Evolutionary conservation across 1,140 invertebrate genomes (phyloP).

Genomic region (Trichoplusia ni): DNA sequence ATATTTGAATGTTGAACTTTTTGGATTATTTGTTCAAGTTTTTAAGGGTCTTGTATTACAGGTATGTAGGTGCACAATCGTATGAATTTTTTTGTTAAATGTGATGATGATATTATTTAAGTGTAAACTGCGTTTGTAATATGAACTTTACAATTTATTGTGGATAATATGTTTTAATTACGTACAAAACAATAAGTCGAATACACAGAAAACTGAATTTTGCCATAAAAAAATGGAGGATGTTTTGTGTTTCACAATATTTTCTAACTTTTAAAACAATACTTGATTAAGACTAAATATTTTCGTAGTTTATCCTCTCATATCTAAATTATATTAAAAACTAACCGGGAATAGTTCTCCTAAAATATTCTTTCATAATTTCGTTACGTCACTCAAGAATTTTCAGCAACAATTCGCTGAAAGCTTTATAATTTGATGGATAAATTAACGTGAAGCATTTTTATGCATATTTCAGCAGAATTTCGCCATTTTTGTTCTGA

Average conservation of each 20-base stretch:
- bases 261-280: neutral
- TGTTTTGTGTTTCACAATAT: no score
- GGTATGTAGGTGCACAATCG: no score
- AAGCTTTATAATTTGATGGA: constrained; percentile 27
- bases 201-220: no score
- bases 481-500: constrained; percentile 3
- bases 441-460: constrained; percentile 20
- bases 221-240: no score
- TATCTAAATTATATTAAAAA: no score
- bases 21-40: neutral
- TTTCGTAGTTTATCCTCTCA: no score
- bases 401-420: constrained; percentile 16
- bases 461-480: constrained; percentile 18
- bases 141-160: no score
- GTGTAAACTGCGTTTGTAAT: neutral
- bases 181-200: no score
- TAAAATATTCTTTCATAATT: constrained; percentile 12
- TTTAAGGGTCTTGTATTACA: neutral
- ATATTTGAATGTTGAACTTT: neutral
- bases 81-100: neutral
- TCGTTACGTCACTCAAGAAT: neutral
- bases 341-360: neutral
- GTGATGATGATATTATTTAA: neutral
- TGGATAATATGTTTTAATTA: no score
- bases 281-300: neutral